A percentile compares a stretch with the other conserved stretches of the same genome.
phyloP scores from a whole-genome alignment of 2,888 invertebrate genomes.

The Hipparchia semele region DNA sequence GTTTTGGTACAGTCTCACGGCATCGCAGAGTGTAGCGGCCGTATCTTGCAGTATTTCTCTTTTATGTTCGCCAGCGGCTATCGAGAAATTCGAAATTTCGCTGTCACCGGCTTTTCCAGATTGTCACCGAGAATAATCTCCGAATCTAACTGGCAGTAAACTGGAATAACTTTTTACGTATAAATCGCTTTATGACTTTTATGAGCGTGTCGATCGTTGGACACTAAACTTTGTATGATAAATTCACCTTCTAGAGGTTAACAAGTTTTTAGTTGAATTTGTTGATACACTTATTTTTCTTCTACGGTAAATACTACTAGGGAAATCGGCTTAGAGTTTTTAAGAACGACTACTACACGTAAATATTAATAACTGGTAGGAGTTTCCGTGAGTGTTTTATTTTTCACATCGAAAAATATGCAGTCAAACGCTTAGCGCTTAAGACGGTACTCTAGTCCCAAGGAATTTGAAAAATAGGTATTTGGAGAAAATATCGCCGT shows the following conservation, averaged over 20 bases:
- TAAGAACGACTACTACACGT: too few relatives aligned
- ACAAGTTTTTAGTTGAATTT: not conserved
- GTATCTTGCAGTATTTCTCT: conserved; percentile 16
- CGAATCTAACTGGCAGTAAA: conserved; percentile 71
- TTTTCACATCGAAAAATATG: too few relatives aligned
- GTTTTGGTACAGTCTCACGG: not conserved
- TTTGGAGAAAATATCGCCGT: too few relatives aligned
- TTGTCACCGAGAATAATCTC: conserved; percentile 60
- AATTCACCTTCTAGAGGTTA: conserved; percentile 3
- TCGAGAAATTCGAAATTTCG: conserved; percentile 58
- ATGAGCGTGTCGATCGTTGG: conserved; percentile 11
- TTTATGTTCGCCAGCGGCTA: conserved; percentile 42
- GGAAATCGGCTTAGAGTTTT: too few relatives aligned
- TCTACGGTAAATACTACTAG: too few relatives aligned
- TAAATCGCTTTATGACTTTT: conserved; percentile 22
- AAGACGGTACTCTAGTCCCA: too few relatives aligned
- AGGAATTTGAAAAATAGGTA: too few relatives aligned
- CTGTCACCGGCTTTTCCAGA: conserved; percentile 65
- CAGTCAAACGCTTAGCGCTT: too few relatives aligned
- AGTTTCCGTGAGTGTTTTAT: too few relatives aligned
- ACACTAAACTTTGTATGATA: conserved; percentile 1
- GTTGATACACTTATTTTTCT: too few relatives aligned
- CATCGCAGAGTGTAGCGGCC: not conserved
- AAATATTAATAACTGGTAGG: too few relatives aligned
- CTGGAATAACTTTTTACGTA: conserved; percentile 42